Percentiles rank a stretch among this genome's conserved stretches.
These are phyloP conservation scores for Pseudorasbora parva DNA, from an alignment of 2,113 vertebrate genomes.

Conservation along the genomic window DNA sequence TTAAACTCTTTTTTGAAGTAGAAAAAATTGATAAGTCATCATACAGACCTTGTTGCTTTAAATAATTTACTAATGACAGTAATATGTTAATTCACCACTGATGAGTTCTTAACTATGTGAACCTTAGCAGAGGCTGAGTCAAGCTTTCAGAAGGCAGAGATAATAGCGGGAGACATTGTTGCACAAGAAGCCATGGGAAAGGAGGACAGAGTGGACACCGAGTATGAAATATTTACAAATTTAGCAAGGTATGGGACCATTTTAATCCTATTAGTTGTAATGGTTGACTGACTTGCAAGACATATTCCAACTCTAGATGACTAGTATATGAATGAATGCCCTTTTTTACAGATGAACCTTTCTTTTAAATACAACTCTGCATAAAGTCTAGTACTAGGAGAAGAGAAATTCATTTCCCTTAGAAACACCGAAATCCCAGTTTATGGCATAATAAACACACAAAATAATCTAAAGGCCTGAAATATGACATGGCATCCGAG, in stretches of 20 bases:
- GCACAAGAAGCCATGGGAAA: constrained; percentile 47
- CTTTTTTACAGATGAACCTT: background rate
- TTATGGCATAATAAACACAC: background rate
- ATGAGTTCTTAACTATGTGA: constrained; percentile 61
- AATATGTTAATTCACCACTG: background rate
- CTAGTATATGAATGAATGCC: background rate
- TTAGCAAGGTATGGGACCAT: constrained; percentile 62
- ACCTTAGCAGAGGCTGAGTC: constrained; percentile 65
- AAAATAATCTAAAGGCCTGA: background rate
- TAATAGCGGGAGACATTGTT: constrained; percentile 61
- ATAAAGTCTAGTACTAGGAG: background rate
- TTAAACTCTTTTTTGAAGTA: background rate
- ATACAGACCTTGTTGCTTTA: background rate
- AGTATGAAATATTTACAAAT: constrained; percentile 64
- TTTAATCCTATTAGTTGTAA: background rate
- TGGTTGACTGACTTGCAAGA: background rate
- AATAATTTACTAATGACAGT: background rate
- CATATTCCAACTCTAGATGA: background rate
- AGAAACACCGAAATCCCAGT: background rate
- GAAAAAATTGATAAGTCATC: background rate
- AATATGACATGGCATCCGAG: background rate
- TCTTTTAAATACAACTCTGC: background rate
- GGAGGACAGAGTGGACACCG: constrained; percentile 61
- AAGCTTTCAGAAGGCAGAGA: constrained; percentile 61
- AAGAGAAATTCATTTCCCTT: background rate